These are phyloP conservation scores for Acrocephalus arundinaceus DNA, from an alignment of 2,113 vertebrate species.

Conservation along the genomic window DNA sequence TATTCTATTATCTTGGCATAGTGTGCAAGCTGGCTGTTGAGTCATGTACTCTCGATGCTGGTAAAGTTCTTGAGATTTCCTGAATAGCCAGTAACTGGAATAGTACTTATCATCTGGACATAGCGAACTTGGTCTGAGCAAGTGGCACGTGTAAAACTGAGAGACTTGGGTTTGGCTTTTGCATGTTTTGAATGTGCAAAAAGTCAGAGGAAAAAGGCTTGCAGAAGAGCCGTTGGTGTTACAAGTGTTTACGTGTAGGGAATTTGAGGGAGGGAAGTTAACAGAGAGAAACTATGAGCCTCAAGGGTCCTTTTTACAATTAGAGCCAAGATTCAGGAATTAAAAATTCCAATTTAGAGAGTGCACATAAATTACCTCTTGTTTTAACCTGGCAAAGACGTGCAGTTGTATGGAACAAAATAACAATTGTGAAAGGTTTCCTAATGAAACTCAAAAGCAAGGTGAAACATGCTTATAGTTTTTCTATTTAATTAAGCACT, in stretches of 20 bases:
- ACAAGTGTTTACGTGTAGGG: conserved; percentile 17
- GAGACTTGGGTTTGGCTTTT: not conserved
- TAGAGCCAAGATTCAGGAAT: conserved; percentile 27
- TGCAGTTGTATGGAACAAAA: not conserved
- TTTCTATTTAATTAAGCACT: conserved; percentile 34
- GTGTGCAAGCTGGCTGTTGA: not conserved
- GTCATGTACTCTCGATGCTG: not conserved
- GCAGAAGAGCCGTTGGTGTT: not conserved
- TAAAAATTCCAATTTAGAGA: not conserved
- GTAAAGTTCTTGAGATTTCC: not conserved
- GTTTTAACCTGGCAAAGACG: conserved; percentile 24
- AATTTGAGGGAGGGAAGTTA: conserved; percentile 2
- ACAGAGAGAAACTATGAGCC: conserved; percentile 19
- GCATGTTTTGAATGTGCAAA: not conserved
- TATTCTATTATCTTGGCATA: not conserved
- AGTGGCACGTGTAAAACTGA: not conserved
- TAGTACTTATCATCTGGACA: not conserved
- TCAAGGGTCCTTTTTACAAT: conserved; percentile 7
- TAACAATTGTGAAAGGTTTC: conserved; percentile 22
- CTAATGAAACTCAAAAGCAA: conserved; percentile 31
- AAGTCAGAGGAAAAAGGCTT: not conserved
- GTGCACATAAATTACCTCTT: conserved; percentile 7
- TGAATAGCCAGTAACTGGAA: not conserved
- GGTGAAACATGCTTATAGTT: conserved; percentile 24
- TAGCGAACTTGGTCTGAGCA: rapidly evolving